phyloP scores from a whole-genome alignment of 2,888 invertebrate genomes.

The Dorcus hopei region DNA sequence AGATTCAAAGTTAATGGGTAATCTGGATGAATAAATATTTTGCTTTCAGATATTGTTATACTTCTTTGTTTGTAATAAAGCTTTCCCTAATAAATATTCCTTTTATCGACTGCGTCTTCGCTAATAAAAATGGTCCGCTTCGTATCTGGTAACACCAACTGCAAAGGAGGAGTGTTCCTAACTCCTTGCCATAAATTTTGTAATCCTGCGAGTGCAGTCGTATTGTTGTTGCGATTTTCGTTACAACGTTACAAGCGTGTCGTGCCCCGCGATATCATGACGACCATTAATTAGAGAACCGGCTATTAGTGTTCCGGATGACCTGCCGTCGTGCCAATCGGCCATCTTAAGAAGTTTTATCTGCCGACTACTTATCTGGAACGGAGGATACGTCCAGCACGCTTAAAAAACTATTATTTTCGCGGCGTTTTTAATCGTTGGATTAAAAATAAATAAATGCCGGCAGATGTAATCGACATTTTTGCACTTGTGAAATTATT shows the following conservation, averaged over 20 bases:
- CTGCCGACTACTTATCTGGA: slow-evolving; percentile 29
- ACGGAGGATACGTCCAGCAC: background rate
- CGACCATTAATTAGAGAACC: slow-evolving; percentile 33
- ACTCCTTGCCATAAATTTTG: background rate
- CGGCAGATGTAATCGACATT: too few species aligned
- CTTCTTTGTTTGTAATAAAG: too few species aligned
- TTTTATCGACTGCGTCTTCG: too few species aligned
- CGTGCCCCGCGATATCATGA: slow-evolving; percentile 31
- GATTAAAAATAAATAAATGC: background rate
- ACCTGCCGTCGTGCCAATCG: slow-evolving; percentile 31
- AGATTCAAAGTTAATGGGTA: too few species aligned
- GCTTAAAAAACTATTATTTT: background rate
- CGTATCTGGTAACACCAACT: too few species aligned
- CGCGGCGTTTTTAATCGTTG: background rate
- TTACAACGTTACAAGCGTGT: background rate
- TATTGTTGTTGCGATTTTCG: background rate
- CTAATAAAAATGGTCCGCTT: too few species aligned
- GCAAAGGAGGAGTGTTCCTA: background rate
- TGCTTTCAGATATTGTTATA: too few species aligned
- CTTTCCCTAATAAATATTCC: too few species aligned
- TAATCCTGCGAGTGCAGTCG: slow-evolving; percentile 4
- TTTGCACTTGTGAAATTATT: too few species aligned
- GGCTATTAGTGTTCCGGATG: slow-evolving; percentile 35
- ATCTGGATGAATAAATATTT: too few species aligned
- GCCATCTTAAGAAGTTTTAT: slow-evolving; percentile 28